A percentile compares a stretch with the other conserved stretches of the same genome.
These are phyloP conservation scores for Ophion costatus DNA, from an alignment of 2,888 invertebrate species.

Conservation along the genomic window DNA sequence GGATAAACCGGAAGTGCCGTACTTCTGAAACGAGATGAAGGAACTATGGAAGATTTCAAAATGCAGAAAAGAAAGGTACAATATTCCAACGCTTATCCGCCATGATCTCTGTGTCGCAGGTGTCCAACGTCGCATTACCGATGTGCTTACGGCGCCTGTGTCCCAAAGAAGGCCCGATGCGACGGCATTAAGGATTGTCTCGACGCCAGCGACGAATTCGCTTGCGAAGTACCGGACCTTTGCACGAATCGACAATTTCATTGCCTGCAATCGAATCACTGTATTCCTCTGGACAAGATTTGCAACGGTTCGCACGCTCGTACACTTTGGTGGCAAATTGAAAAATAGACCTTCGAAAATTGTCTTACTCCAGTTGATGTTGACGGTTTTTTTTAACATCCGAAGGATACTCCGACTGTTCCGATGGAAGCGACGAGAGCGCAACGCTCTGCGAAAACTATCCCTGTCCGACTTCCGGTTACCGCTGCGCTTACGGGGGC, in stretches of 20 bases:
- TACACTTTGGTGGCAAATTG: too few species aligned
- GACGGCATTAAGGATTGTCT: slow-evolving; percentile 73
- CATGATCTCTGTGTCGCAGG: slow-evolving; percentile 62
- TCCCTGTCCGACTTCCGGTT: slow-evolving; percentile 71
- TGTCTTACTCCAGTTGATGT: neutral
- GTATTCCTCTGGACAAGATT: slow-evolving; percentile 68
- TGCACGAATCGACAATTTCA: slow-evolving; percentile 72
- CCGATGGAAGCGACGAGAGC: slow-evolving; percentile 74
- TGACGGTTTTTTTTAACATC: neutral
- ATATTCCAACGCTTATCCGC: slow-evolving; percentile 1
- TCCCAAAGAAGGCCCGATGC: slow-evolving; percentile 70
- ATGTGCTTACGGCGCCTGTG: slow-evolving; percentile 77
- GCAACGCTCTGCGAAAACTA: slow-evolving; percentile 71
- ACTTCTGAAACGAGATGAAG: neutral
- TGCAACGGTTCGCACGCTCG: slow-evolving; percentile 71
- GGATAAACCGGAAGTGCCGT: neutral
- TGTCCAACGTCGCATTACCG: slow-evolving; percentile 72
- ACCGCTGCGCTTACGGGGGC: slow-evolving; percentile 74
- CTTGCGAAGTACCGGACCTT: slow-evolving; percentile 67
- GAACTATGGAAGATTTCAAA: neutral
- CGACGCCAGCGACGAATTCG: slow-evolving; percentile 75
- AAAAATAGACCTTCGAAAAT: too few species aligned
- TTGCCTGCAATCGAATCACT: slow-evolving; percentile 70
- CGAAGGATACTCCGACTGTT: slow-evolving; percentile 73
- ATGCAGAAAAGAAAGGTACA: neutral